phyloP scores from a whole-genome alignment of 2,113 vertebrate species.

The Tamias sibiricus region DNA sequence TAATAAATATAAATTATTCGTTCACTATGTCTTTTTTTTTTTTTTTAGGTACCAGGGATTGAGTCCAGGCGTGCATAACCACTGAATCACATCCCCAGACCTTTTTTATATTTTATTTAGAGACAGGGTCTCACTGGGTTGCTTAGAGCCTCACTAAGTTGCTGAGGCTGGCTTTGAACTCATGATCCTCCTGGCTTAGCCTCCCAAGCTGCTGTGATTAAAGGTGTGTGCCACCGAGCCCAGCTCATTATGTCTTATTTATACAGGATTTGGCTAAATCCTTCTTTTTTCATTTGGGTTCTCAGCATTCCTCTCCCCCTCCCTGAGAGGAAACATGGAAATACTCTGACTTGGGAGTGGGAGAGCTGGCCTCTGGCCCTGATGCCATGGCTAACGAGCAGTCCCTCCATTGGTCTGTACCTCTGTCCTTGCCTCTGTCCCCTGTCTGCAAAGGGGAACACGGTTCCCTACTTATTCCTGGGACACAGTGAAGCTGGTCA shows the following conservation, averaged over 20 bases:
- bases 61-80: too few relatives aligned
- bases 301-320: not conserved
- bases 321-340: not conserved
- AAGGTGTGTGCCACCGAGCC: too few relatives aligned
- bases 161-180: too few relatives aligned
- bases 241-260: not conserved
- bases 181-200: too few relatives aligned
- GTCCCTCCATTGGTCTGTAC: not conserved
- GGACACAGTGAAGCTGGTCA: not conserved
- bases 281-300: too few relatives aligned
- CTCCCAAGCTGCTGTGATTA: too few relatives aligned
- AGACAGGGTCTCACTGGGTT: too few relatives aligned
- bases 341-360: not conserved
- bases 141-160: too few relatives aligned
- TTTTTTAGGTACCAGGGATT: too few relatives aligned
- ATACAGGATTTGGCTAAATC: not conserved
- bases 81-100: too few relatives aligned
- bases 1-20: not conserved
- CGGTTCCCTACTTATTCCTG: not conserved
- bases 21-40: not conserved
- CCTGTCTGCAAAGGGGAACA: not conserved
- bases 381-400: not conserved
- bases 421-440: not conserved
- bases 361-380: not conserved
- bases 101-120: too few relatives aligned